These are phyloP conservation scores for Cranoglanis bouderius DNA, from an alignment of 2,113 vertebrate genomes.

Conservation along the genomic window DNA sequence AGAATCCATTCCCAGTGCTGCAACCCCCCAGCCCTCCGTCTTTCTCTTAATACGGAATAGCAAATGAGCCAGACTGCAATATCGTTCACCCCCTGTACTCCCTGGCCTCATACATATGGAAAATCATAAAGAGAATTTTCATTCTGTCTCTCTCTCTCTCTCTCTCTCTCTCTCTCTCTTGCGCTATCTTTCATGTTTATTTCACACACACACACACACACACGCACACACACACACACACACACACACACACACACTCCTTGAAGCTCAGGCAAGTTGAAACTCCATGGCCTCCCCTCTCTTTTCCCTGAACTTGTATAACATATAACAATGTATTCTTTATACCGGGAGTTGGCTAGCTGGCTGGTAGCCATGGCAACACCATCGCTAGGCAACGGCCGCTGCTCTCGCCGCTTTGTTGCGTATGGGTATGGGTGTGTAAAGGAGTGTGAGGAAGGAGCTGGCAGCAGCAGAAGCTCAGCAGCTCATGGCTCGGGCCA, in stretches of 20 bases:
- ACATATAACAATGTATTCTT: slow-evolving; percentile 78
- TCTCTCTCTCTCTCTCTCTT: slow-evolving; percentile 30
- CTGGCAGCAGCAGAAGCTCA: slow-evolving; percentile 47
- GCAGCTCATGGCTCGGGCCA: slow-evolving; percentile 18
- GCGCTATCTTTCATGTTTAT: slow-evolving; percentile 28
- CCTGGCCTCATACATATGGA: slow-evolving; percentile 82
- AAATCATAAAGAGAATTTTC: slow-evolving; percentile 79
- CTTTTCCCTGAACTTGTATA: slow-evolving; percentile 63
- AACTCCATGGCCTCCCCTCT: slow-evolving; percentile 59
- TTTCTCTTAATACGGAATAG: slow-evolving; percentile 73
- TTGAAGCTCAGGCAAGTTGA: slow-evolving; percentile 40
- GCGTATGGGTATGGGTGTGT: slow-evolving; percentile 49
- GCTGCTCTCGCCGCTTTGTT: slow-evolving; percentile 70
- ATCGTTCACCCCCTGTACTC: slow-evolving; percentile 68
- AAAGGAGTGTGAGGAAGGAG: slow-evolving; percentile 42
- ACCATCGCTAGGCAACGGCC: slow-evolving; percentile 79
- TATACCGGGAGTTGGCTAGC: slow-evolving; percentile 74
- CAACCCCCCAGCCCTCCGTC: slow-evolving; percentile 63
- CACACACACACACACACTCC: not conserved
- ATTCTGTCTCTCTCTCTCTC: slow-evolving; percentile 51
- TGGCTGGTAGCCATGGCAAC: slow-evolving; percentile 82
- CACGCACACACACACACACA: slow-evolving; percentile 12
- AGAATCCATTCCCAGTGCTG: slow-evolving; percentile 64
- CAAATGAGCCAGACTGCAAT: slow-evolving; percentile 74
- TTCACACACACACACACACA: slow-evolving; percentile 32